These are phyloP conservation scores for Miniopterus natalensis DNA, from an alignment of 2,113 vertebrate species.

Conservation along the genomic window DNA sequence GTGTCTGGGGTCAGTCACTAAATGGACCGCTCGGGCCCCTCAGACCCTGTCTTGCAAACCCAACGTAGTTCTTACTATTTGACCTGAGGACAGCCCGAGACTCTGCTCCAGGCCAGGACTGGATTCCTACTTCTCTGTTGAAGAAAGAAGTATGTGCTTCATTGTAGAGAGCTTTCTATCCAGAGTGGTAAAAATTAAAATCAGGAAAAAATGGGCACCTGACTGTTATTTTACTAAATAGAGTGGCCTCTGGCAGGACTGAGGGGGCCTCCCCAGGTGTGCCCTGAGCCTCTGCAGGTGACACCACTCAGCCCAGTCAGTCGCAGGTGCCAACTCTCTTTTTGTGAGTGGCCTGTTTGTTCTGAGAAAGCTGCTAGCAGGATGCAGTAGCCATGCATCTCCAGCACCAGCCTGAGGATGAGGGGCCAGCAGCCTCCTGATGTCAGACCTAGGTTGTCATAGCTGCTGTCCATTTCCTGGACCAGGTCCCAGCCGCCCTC, in stretches of 20 bases:
- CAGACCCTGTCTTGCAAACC: neutral
- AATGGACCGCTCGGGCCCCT: neutral
- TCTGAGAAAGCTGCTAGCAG: neutral
- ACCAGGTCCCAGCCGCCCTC: neutral
- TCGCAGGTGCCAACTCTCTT: neutral
- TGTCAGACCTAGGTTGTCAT: too few species aligned
- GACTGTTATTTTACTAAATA: neutral
- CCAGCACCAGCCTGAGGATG: neutral
- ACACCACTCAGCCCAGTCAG: neutral
- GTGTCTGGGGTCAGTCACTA: neutral
- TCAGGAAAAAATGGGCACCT: too few species aligned
- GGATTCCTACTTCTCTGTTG: neutral
- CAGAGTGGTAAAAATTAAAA: neutral
- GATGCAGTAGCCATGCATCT: neutral
- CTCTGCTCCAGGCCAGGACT: fast-evolving
- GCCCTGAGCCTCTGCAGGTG: neutral
- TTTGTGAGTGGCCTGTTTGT: neutral
- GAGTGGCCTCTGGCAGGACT: neutral
- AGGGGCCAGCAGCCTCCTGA: too few species aligned
- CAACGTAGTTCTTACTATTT: fast-evolving
- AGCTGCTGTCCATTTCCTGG: neutral
- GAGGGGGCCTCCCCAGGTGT: neutral
- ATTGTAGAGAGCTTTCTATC: neutral
- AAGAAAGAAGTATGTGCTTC: too few species aligned
- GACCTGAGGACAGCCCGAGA: fast-evolving